Evolutionary conservation across 2,888 invertebrate species (phyloP), one percentile per base, ranked within the genome.

Genomic region (Tinea semifulvella): DNA sequence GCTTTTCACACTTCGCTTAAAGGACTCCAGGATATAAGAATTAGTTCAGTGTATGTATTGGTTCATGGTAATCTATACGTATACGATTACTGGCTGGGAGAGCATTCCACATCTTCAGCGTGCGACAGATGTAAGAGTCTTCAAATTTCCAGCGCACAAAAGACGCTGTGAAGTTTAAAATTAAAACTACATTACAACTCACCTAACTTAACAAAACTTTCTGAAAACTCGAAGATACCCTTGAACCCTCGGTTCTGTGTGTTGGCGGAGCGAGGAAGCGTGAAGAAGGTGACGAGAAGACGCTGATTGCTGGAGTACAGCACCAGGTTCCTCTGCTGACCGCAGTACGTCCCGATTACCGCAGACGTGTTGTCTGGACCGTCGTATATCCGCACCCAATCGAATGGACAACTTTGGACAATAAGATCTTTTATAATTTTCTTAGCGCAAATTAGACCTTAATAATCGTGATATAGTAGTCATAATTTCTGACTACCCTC

Each of bases 361-460:
- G 95, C 92, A 55, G 94, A 90, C 54, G 89, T 84, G 73, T 91
- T 92, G 74, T 94, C 90, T 53, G 89, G 86, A 54, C 98, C 98
- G 83, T 99, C 98, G 83, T 93, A 96, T 56, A 99, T 91, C 79
- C 94, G 94, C 60, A 99, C 92, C 83, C 90, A 96, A 84, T 99
- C 98, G 84, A 97, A 97, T 50, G 98, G 98, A 84, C 98, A 99
- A 75, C 98, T 98, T n/a, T n/a, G n/a, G n/a, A n/a, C n/a, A n/a
- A n/a, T n/a, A n/a, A n/a, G n/a, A n/a, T n/a, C n/a, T n/a, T n/a
- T n/a, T n/a, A n/a, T n/a, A n/a, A n/a, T n/a, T n/a, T n/a, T n/a
- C n/a, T n/a, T n/a, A n/a, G n/a, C n/a, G n/a, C n/a, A n/a, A n/a
- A n/a, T n/a, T n/a, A n/a, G n/a, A n/a, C n/a, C n/a, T n/a, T n/a